Evolutionary conservation across 2,797 vertebrate species (phyloP), one percentile per base, ranked within the genome.

Genomic region (Sebastiscus albofasciatus): DNA sequence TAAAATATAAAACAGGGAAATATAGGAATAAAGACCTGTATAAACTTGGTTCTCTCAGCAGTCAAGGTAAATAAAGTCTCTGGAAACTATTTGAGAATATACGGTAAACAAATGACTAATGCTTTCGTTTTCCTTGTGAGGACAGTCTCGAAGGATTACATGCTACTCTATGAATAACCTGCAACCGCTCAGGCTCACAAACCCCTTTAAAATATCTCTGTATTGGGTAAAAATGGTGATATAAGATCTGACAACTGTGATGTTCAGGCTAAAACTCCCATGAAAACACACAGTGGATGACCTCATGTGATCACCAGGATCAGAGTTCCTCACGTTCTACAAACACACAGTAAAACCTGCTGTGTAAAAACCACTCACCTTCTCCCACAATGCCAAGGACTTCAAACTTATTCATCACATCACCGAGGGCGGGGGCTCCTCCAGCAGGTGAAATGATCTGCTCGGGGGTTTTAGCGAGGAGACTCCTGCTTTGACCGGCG

Each of bases 341-440:
- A 73, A 80, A 66, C 52, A 80, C 36, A 39, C 71, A 77, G 24
- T 74, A 58, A 66, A 75, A 83, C 39, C 24, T 61, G 70, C 60
- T 29, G 72, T 61, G 67, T 79, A 60, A 87, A 46, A 82, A 60
- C 4, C 80, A 96, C 98, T 95, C 96, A 99, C 98, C 98, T 98
- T 99, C 98, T 97, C 98, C 98, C 94, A 99, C 98, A 97, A 99
- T 98, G 95, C 98, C 98, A 98, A 99, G 98, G 96, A 99, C 99
- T 96, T 99, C 98, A 99, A 99, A 99, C 98, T 99, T 99, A 99
- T 99, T 99, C 98, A 99, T 99, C 97, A 99, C 98, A 99, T 99
- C 97, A 99, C 98, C 96, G 94, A 97, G 97, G 94, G 96, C 26
- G 96, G 96, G 97, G 96, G 96, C 96, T 97, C 96, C 97, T 99